Evolutionary conservation across 2,888 invertebrate species (phyloP), one percentile per base, ranked within the genome.

Genomic region (Nowickia ferox): DNA sequence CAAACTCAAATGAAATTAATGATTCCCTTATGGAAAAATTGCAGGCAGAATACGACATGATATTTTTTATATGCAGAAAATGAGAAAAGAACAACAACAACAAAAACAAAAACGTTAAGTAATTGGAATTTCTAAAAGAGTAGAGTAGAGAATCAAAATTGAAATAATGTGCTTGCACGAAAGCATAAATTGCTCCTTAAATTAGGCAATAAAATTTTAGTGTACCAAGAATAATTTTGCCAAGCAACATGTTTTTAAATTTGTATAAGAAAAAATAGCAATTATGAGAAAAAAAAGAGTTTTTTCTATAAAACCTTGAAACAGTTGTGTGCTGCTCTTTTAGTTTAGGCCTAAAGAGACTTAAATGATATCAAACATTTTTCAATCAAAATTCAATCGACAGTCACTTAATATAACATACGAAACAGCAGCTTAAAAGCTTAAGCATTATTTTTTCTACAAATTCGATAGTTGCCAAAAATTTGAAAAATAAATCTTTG

Each of bases 1-100:
- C 44, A 66, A 61, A 69, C 11, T 65, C 48, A 82, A 75, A 76
- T 83, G 59, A 79, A 79, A 86, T 86, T 75, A 86, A 79, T 86
- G 75, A 76, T 55, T 71, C 59, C 71, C 71, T 72, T 77, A 66
- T 72, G 83, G 71, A 77, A 77, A 83, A 77, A 77, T 83, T 83
- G 57, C 83, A 44, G 55, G 69, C 76, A 76, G 30, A 71, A 68
- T 46, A 71, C 77, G 76, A 83, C 69, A 77, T 61, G 48, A 9
- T n/a, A n/a, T 6, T 55, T 68, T 38, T 68, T 59, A 9, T 57
- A 15, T 30, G 5, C 10, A 63, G 9, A 46, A 46, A 17, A 19
- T 3, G 1, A 15, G 11, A 38, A 38, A 46, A 30, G 40, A 48
- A 40, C 30, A 30, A 30, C 30, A 30, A 30, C 30, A 30, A 30